Percentiles rank a stretch among this genome's conserved stretches.
Conservation (phyloP, 2,113 vertebrate genomes). For the Vulpes vulpes region DNA sequence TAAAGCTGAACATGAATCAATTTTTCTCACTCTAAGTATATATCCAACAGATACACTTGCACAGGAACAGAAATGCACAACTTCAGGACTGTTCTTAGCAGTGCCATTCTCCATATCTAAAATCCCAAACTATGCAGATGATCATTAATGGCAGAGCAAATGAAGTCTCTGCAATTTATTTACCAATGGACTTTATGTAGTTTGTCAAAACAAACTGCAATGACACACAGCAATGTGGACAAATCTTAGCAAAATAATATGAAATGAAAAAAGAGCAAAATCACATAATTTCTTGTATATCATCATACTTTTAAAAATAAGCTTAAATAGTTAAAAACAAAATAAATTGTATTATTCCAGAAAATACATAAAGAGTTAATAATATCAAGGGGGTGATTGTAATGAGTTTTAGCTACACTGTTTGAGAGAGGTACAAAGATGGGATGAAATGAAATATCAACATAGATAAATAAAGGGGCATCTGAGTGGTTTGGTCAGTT, state of each 20-base stretch:
- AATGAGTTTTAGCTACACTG: not conserved
- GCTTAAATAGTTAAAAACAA: not conserved
- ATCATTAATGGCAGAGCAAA: not conserved
- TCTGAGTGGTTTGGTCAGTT: too few species aligned
- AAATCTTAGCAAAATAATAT: not conserved
- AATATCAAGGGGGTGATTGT: not conserved
- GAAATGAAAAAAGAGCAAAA: not conserved
- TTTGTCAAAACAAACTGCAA: not conserved
- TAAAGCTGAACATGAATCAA: not conserved
- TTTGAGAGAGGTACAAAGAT: not conserved
- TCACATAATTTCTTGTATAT: not conserved
- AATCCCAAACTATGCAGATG: not conserved
- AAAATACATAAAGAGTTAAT: not conserved
- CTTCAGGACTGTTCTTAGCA: not conserved
- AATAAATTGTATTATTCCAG: not conserved
- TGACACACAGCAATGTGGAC: not conserved
- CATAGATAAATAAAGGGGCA: too few species aligned
- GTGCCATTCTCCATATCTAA: not conserved
- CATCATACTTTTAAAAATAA: not conserved
- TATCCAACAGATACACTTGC: not conserved
- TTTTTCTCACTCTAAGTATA: not conserved
- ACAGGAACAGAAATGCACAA: not conserved
- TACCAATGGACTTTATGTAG: not conserved
- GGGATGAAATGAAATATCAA: not conserved
- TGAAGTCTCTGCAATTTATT: not conserved